Conservation (phyloP, 2,888 invertebrate species). For the Acleris cristana region DNA sequence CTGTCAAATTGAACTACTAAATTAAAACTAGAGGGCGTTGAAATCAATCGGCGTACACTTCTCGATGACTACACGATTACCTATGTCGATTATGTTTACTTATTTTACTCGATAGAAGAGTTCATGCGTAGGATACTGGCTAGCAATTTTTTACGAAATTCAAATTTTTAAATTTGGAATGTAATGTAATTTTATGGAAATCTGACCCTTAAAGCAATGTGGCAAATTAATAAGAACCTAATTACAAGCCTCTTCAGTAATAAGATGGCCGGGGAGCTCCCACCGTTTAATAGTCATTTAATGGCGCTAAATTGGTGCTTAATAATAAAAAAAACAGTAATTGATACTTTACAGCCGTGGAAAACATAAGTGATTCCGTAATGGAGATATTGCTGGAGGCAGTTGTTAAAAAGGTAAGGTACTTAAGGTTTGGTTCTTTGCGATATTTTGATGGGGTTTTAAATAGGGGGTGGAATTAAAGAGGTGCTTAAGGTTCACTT, state of each 20-base stretch:
- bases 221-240: background rate
- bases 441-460: no score
- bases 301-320: constrained; percentile 34
- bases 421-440: constrained; percentile 1
- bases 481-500: no score
- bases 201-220: background rate
- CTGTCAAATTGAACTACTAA: no score
- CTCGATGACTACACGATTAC: no score
- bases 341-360: constrained; percentile 30
- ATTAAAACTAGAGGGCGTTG: no score
- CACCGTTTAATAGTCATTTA: constrained; percentile 27
- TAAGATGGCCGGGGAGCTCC: constrained; percentile 24
- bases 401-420: constrained; percentile 7
- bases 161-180: no score
- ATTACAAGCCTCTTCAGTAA: constrained; percentile 21
- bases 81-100: no score
- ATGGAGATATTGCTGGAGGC: constrained; percentile 26
- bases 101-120: no score
- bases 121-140: no score
- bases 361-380: constrained; percentile 31
- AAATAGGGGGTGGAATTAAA: no score
- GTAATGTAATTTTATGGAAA: background rate
- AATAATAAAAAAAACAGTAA: constrained; percentile 26
- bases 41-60: no score
- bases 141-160: no score